A percentile compares a stretch with the other conserved stretches of the same genome.
Conservation (phyloP, 1,140 invertebrate species). For the Apocrypta bakeri region DNA sequence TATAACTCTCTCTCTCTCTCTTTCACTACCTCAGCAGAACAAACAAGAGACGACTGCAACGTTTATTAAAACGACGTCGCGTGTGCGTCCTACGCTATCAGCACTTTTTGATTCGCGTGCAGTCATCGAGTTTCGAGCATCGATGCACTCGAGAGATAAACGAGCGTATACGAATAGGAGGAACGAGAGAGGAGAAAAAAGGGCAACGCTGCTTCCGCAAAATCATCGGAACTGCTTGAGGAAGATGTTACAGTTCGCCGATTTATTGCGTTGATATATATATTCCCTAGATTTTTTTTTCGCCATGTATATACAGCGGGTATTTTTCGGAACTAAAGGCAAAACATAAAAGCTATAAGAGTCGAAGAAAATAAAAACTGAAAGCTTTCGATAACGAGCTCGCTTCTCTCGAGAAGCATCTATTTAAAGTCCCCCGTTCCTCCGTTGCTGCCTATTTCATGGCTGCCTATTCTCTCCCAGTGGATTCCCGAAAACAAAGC, state of each 20-base stretch:
- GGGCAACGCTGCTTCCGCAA: not conserved
- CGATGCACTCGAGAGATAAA: slow-evolving; percentile 49
- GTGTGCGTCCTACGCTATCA: not conserved
- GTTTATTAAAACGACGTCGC: not conserved
- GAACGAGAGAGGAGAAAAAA: not conserved
- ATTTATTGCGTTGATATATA: slow-evolving; percentile 48
- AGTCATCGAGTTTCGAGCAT: slow-evolving; percentile 51
- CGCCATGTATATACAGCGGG: no score
- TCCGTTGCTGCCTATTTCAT: not conserved
- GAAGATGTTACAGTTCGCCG: slow-evolving; percentile 44
- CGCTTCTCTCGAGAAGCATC: no score
- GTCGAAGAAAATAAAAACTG: not conserved
- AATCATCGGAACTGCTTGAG: slow-evolving; percentile 31
- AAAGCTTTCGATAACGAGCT: not conserved
- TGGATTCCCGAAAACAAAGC: not conserved
- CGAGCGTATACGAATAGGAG: slow-evolving; percentile 42
- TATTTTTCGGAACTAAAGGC: no score
- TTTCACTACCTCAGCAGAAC: no score
- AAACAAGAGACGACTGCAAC: not conserved
- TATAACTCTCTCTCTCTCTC: slow-evolving; percentile 2
- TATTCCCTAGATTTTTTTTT: not conserved
- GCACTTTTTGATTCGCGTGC: slow-evolving; percentile 23
- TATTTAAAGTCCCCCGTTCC: not conserved
- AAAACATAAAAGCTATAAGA: no score
- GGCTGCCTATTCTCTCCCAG: not conserved